Base-by-base conservation (phyloP, 2,888 invertebrate genomes). In the Gastracanthus pulcherrimus region DNA sequence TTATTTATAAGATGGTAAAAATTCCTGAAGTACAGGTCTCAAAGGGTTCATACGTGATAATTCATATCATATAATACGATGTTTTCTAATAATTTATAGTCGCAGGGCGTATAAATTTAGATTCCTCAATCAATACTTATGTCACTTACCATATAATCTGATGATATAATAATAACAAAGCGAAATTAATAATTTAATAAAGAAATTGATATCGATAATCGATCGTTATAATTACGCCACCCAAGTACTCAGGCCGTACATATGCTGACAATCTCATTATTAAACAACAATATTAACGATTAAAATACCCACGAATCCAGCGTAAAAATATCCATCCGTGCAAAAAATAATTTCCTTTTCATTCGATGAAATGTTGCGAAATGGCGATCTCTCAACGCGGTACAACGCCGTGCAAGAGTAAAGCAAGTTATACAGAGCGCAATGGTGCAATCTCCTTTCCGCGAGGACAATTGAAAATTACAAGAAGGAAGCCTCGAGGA, bases 121-220 rank as follows among this genome's bases (percentile, higher is more conserved):
- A 64, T 6, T 3, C 13, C 45, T 45, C n/a, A n/a, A 45, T 45
- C 16, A n/a, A 45, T 45, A 5, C n/a, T n/a, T 3, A 16, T 55
- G 7, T 26, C 9, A 23, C 6, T 11, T 4, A 23, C 19, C 9
- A 48, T 58, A 58, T 2, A 11, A 23, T 2, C 31, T 55, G 16
- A 16, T 34, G 26, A 26, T 38, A 23, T 26, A 38, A 45, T 62
- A 45, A 62, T 41, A 74, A 62, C 41, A 31, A 34, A 19, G 23
- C 3, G 6, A 29, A 31, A 45, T 51, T 51, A 66, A 74, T 62
- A 62, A 72, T 72, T 72, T 29, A n/a, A 45, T 45, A 34, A 75
- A 64, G 36, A 19, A 64, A 66, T 48, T 64, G 26, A 55, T 83
- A 87, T 84, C 80, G 76, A 69, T 70, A 60, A 76, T 76, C 69